A percentile compares a stretch with the other conserved stretches of the same genome.
These are phyloP conservation scores for Tachycineta bicolor DNA, from an alignment of 2,113 vertebrate species.

Conservation along the genomic window DNA sequence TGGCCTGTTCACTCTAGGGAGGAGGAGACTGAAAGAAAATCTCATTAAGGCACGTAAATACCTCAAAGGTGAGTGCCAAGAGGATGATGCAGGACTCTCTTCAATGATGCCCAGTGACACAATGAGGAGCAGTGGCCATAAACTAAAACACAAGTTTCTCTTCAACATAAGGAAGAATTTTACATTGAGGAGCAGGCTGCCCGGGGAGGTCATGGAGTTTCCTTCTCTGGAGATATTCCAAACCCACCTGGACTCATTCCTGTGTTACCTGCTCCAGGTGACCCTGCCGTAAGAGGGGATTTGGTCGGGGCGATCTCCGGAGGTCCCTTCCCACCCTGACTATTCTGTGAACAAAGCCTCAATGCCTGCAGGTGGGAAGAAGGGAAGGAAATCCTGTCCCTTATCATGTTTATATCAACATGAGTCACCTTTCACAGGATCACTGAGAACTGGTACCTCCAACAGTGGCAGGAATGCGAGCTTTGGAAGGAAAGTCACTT, in stretches of 20 bases:
- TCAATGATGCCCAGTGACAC: neutral
- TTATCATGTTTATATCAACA: rapidly evolving
- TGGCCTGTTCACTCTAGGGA: neutral
- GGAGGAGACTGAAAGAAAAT: no score
- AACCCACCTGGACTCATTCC: neutral
- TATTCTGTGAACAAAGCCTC: neutral
- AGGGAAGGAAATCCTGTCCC: neutral
- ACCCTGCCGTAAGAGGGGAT: neutral
- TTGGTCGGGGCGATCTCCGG: neutral
- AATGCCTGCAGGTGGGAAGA: rapidly evolving
- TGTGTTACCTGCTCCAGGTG: neutral
- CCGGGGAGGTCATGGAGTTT: no score
- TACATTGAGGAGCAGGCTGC: neutral
- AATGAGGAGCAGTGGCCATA: neutral
- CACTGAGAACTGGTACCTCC: neutral
- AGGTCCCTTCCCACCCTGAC: neutral
- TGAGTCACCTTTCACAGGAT: neutral
- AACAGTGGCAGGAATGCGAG: neutral
- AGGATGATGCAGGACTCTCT: no score
- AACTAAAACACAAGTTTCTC: neutral
- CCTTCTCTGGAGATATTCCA: neutral
- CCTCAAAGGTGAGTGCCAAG: neutral
- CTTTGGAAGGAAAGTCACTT: neutral
- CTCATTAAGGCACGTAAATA: no score
- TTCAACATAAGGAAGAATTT: neutral